Evolutionary conservation across 2,888 invertebrate species (phyloP), one percentile per base, ranked within the genome.

Genomic region (Leucozona laternaria): DNA sequence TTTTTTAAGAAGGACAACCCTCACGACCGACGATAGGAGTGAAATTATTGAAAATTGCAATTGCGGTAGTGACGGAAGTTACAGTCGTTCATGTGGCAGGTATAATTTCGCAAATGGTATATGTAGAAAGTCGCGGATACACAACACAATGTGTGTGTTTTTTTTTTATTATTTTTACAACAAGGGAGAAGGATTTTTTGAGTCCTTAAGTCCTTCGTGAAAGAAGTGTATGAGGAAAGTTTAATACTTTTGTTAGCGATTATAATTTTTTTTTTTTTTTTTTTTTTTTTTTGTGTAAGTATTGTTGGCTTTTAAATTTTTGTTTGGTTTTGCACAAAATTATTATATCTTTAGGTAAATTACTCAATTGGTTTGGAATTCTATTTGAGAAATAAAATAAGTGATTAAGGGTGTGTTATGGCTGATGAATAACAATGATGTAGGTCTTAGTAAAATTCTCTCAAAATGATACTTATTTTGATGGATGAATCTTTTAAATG

Each of bases 21-120:
- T 17, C 25, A 53, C 15, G 20, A 43, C 70, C 15, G 20, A 53
- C 15, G 20, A 43, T 1, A 57, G 73, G 80, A 77, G 70, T 70
- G 85, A 81, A 86, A 82, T 86, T 86, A 86, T 86, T 86, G 86
- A 78, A 86, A 86, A 86, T 86, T 86, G 81, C 86, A 82, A 82
- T 81, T 75, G 81, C 81, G 70, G 73, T 86, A 64, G 75, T 75
- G 70, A 64, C 82, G 81, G 81, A 82, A 86, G 86, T 71, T 82
- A 82, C 78, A 81, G 81, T 82, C 86, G 66, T 78, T 82, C 73
- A 71, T 86, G 81, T 81, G 78, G 81, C 81, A 86, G 86, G 81
- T 86, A 82, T 82, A 79, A 86, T 82, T 86, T 86, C 60, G 78
- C 73, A 86, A 81, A 86, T 86, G 73, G 86, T 58, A 86, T 78